Base-by-base conservation (phyloP, 2,888 invertebrate species). In the Melitaea athalia region DNA sequence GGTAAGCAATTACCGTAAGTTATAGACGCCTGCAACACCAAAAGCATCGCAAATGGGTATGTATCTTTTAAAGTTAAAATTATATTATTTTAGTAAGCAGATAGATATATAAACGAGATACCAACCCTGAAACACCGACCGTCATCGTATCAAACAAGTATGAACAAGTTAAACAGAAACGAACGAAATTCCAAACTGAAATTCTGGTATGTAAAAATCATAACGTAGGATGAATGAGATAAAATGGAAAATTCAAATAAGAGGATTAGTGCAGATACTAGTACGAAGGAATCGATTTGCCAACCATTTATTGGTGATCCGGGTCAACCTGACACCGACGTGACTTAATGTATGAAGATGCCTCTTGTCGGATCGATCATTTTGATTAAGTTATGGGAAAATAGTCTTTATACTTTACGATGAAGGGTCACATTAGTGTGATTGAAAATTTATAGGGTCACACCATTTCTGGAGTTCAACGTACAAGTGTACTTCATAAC, bases 271-370 rank as follows among this genome's bases (percentile, higher is more conserved):
- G 59, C 64, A 42, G 61, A 52, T 50, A n/a, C 45, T 38, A 11
- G 68, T 53, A 65, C 63, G 64, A 70, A 62, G 24, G 67, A 70
- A 70, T 70, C 70, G 68, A 70, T 68, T 64, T 64, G 47, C 42
- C 64, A 61, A 53, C 68, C 49, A 62, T 63, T 68, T 68, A 65
- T 52, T 65, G 47, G 59, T 70, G 70, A 70, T 64, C 63, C 62
- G 68, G 70, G 70, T 70, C 70, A 68, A 59, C 64, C 70, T 70
- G 68, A 65, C 47, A 43, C 43, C 64, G 64, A 65, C 64, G 64
- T 64, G 70, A 63, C 68, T 68, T 68, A 49, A 53, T 59, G 59
- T 49, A 45, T 50, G 59, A 55, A 55, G 53, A 62, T 65, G 57
- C 49, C 62, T 59, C 67, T 67, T 15, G 62, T 62, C 42, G 24